These are phyloP conservation scores for Drosophila merina DNA, from an alignment of 2,888 invertebrate species.

Conservation along the genomic window DNA sequence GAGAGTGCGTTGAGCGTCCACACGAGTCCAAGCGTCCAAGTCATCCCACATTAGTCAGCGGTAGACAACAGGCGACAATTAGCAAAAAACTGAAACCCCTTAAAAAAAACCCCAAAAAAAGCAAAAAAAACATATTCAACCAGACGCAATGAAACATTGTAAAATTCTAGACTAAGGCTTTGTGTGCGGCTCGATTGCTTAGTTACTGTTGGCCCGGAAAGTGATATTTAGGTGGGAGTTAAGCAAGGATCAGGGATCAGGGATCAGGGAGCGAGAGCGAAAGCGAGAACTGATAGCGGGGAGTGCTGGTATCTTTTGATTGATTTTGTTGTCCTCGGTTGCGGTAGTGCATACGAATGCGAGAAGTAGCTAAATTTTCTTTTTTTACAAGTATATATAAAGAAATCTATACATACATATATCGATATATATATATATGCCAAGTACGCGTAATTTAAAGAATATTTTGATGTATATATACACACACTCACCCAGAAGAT, in stretches of 20 bases:
- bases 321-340: conserved; percentile 56
- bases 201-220: conserved; percentile 61
- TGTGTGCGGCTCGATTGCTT: conserved; percentile 68
- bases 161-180: conserved; percentile 75
- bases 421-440: conserved; percentile 51
- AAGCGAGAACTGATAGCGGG: conserved; percentile 46
- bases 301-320: conserved; percentile 71
- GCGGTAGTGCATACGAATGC: conserved; percentile 44
- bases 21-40: conserved; percentile 38
- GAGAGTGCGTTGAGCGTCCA: conserved; percentile 74
- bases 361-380: conserved; percentile 72
- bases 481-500: conserved; percentile 28
- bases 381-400: conserved; percentile 69
- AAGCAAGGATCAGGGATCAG: conserved; percentile 14
- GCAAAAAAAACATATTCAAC: conserved; percentile 36
- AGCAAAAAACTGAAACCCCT: conserved; percentile 20
- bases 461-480: conserved; percentile 72
- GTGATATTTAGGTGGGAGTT: conserved; percentile 50
- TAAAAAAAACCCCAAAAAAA: conserved; percentile 11
- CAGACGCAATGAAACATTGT: conserved; percentile 76
- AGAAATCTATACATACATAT: conserved; percentile 57
- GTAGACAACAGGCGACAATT: conserved; percentile 24
- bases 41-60: conserved; percentile 45
- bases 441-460: conserved; percentile 45
- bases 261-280: too few species aligned